Percentiles rank a stretch among this genome's conserved stretches.
These are phyloP conservation scores for Geopemphigus sp. DNA, from an alignment of 1,140 invertebrate species.

Conservation along the genomic window DNA sequence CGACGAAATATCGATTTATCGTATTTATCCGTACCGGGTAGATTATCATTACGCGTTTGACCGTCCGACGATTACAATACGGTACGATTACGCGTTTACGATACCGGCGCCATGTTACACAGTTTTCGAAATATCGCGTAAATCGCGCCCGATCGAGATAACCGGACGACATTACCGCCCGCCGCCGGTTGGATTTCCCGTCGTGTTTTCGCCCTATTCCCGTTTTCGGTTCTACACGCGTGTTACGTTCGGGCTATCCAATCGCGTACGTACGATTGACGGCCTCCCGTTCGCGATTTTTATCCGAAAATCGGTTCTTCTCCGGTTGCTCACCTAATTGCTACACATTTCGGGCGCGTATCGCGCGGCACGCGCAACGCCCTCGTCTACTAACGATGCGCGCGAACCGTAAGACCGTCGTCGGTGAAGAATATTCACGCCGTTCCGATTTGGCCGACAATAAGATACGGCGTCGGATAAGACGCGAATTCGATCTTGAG, in stretches of 20 bases:
- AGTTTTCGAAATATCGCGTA: no score
- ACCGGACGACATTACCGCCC: no score
- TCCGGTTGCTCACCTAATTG: not conserved
- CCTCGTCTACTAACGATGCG: not conserved
- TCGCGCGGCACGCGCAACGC: not conserved
- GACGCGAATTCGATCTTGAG: not conserved
- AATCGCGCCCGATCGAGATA: no score
- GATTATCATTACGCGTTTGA: no score
- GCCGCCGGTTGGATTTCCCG: no score
- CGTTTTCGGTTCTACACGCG: no score
- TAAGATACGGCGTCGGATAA: not conserved
- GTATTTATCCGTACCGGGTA: no score
- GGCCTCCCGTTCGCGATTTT: not conserved
- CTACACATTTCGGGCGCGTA: not conserved
- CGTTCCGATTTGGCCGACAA: no score
- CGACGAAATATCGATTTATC: no score
- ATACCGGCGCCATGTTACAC: no score
- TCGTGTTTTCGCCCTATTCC: slow-evolving; percentile 22
- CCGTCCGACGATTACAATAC: no score
- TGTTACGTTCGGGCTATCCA: not conserved
- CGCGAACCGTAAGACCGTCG: not conserved
- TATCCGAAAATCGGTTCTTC: not conserved
- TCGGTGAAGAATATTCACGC: not conserved
- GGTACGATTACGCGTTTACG: no score
- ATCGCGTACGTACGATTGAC: not conserved